A percentile compares a stretch with the other conserved stretches of the same genome.
These are phyloP conservation scores for Puma concolor DNA, from an alignment of 2,113 vertebrate species.

Conservation along the genomic window DNA sequence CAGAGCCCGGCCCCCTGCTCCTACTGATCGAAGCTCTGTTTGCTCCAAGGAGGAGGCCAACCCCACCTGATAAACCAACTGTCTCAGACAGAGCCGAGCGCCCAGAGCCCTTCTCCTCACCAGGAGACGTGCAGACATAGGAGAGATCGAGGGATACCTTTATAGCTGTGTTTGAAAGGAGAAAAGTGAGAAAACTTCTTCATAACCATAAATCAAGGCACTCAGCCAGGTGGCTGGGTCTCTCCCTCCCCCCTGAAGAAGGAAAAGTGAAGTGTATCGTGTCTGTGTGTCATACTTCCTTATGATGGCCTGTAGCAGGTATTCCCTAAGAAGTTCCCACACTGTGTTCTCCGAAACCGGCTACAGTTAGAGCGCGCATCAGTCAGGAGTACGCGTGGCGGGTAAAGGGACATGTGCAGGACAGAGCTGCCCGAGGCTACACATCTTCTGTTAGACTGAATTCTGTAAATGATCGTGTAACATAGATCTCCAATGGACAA, in stretches of 20 bases:
- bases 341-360: neutral
- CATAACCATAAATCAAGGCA: too few relatives aligned
- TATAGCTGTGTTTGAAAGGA: neutral
- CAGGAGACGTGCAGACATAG: neutral
- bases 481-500: neutral
- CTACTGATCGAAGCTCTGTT: neutral
- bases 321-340: neutral
- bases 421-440: too few relatives aligned
- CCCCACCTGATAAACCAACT: accelerated
- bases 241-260: neutral
- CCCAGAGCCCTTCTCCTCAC: neutral
- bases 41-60: neutral
- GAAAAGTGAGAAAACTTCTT: neutral
- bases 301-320: neutral
- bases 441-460: neutral
- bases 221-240: accelerated
- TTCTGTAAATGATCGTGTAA: neutral
- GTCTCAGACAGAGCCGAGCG: accelerated
- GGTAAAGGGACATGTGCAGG: neutral
- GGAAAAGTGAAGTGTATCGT: neutral
- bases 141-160: neutral
- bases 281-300: neutral
- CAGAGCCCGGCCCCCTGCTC: neutral
- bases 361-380: accelerated
- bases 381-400: too few relatives aligned